Base-by-base conservation (phyloP, 2,113 vertebrate genomes). In the Pygoscelis adeliae region DNA sequence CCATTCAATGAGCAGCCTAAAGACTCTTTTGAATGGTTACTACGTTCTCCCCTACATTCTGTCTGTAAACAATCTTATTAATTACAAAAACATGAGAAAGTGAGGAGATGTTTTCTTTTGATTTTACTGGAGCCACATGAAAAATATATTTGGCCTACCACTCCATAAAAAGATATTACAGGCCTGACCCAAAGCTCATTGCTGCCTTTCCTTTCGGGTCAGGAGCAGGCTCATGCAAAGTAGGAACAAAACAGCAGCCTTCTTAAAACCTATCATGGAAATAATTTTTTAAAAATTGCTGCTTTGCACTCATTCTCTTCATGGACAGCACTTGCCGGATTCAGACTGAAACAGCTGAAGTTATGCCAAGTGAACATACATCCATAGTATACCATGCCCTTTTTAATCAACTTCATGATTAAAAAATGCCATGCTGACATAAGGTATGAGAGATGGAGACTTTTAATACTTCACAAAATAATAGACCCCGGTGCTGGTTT, bases 381-480 rank as follows among this genome's bases (percentile, higher is more conserved):
- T 59, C 63, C 29, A 2, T 66, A 95, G 89, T 82, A 93, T 44
- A 66, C 58, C 30, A 32, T 96, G 90, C 71, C 90, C 85, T 97
- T 98, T 97, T 76, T 79, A 97, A 97, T 97, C 94, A 97, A 87
- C 93, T 97, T 98, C 90, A 82, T 94, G 93, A 97, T 96, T 97
- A 97, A 95, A 98, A 98, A 98, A 96, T 70, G 94, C 74, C 96
- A 91, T 40, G 66, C 90, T 97, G 95, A 96, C 95, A 79, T 49
- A 92, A 98, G 89, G 67, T 86, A 76, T 58, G 74, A 93, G 86
- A 89, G 66, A 93, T 42, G 25, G 2, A 91, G 66, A 93, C 86
- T 95, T 94, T 83, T 81, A 96, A 88, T 90, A 86, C 59, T 87
- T 84, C 50, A 79, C 61, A 78, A 96, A 97, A 96, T 67, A 95